These are phyloP conservation scores for Heliconius eleuchia DNA, from an alignment of 1,140 invertebrate species.

Conservation along the genomic window DNA sequence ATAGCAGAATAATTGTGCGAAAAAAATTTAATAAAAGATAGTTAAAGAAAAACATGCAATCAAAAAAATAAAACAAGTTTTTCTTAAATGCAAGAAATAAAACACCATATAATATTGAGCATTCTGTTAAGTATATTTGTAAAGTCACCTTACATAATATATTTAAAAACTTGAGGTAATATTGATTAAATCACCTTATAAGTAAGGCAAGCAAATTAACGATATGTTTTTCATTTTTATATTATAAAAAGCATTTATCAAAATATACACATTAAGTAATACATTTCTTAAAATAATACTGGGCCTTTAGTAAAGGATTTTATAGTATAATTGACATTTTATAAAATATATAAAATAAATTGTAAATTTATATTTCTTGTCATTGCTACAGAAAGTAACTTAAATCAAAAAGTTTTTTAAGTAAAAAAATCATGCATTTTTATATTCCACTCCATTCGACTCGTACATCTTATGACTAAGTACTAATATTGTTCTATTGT, in stretches of 20 bases:
- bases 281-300: not conserved
- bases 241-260: not conserved
- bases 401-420: too few species aligned
- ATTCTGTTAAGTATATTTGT: slow-evolving; percentile 1
- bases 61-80: too few species aligned
- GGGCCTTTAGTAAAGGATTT: not conserved
- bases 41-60: too few species aligned
- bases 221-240: not conserved
- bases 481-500: not conserved
- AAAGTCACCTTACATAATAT: not conserved
- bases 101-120: not conserved
- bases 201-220: slow-evolving; percentile 12
- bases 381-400: too few species aligned
- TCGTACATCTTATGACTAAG: not conserved
- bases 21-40: too few species aligned
- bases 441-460: too few species aligned
- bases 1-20: too few species aligned
- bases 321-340: not conserved
- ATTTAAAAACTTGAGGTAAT: not conserved
- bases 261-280: not conserved
- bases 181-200: slow-evolving; percentile 3
- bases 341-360: too few species aligned
- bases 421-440: too few species aligned
- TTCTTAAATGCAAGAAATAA: not conserved
- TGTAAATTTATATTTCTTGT: too few species aligned